These are phyloP conservation scores for Spilogale gracilis DNA, from an alignment of 2,113 vertebrate species.

Conservation along the genomic window DNA sequence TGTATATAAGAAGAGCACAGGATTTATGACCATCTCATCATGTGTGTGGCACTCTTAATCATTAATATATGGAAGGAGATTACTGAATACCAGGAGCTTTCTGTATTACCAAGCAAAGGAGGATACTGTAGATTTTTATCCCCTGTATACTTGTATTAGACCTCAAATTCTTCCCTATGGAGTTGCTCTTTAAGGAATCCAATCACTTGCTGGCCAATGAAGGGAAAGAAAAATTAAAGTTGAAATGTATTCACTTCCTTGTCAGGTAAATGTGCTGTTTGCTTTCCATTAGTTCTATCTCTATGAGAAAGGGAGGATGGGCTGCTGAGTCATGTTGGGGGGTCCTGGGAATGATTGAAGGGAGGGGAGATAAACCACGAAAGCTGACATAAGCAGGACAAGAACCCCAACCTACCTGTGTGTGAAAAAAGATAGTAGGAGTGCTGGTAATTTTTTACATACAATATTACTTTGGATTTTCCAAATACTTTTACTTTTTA, in stretches of 20 bases:
- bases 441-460: neutral
- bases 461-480: neutral
- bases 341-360: neutral
- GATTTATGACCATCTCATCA: neutral
- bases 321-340: neutral
- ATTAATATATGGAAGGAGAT: neutral
- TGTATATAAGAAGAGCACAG: neutral
- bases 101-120: neutral
- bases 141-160: neutral
- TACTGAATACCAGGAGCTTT: neutral
- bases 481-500: neutral
- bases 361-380: neutral
- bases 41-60: neutral
- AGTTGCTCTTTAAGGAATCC: neutral
- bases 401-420: neutral
- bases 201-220: neutral
- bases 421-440: neutral
- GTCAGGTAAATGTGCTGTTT: neutral
- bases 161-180: neutral
- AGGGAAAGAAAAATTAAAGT: neutral
- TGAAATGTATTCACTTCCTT: neutral
- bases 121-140: neutral
- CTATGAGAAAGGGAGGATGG: neutral
- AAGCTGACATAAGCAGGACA: neutral
- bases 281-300: neutral